Evolutionary conservation across 2,888 invertebrate species (phyloP).

Genomic region (Anaspis maculata): DNA sequence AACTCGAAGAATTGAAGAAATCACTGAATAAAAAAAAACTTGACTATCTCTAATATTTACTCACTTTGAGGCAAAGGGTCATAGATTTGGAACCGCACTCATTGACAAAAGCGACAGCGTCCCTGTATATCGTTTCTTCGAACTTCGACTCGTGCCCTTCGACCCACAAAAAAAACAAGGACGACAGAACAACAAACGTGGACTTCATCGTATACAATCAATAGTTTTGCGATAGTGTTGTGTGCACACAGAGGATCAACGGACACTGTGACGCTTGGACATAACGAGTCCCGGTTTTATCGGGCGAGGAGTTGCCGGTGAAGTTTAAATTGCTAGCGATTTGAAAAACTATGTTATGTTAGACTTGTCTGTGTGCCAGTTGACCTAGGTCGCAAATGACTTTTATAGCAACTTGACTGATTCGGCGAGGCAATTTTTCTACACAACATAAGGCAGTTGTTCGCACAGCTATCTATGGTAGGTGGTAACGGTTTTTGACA

Average conservation of each 20-base stretch:
- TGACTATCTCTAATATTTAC: no score
- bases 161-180: constrained; percentile 1
- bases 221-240: background rate
- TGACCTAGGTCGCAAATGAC: constrained; percentile 12
- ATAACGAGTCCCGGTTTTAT: constrained; percentile 32
- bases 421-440: no score
- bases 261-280: constrained; percentile 24
- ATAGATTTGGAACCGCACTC: constrained; percentile 63
- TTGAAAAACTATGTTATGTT: constrained; percentile 24
- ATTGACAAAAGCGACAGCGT: constrained; percentile 59
- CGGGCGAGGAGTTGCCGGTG: constrained; percentile 23
- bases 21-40: no score
- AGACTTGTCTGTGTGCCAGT: constrained; percentile 22
- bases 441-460: no score
- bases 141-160: constrained; percentile 37
- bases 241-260: background rate
- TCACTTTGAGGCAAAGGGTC: constrained; percentile 66
- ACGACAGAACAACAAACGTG: no score
- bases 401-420: constrained; percentile 12
- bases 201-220: no score
- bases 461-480: no score
- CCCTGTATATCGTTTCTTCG: constrained; percentile 52
- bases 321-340: constrained; percentile 24
- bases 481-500: no score
- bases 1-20: background rate